Base-by-base conservation (phyloP, 2,797 vertebrate species). In the Cetoscarus ocellatus region DNA sequence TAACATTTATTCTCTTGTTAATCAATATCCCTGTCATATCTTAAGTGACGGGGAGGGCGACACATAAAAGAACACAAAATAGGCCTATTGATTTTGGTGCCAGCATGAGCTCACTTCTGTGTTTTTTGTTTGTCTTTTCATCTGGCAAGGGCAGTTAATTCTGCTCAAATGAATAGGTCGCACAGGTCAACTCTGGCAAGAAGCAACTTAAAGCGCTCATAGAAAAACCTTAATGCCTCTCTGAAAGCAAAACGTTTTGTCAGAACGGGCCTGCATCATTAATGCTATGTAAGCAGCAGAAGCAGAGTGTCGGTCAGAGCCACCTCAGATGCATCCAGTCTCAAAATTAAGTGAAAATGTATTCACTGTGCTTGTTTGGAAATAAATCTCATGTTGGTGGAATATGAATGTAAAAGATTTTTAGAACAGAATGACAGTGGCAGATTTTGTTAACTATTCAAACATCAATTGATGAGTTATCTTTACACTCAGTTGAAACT, bases 61-160 rank as follows among this genome's bases (percentile, higher is more conserved):
- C 80, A 90, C 79, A 89, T 74, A 85, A 90, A 86, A 89, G 81
- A 86, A 85, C 64, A 82, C 80, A 87, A 90, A 92, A 91, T 82
- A 84, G 85, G 81, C 84, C 91, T 90, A 92, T 93, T 93, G 92
- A 93, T 93, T 92, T 91, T 84, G 79, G 82, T 86, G 86, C 90
- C 90, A 89, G 91, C 77, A 11, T 88, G 91, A 90, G 90, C 87
- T 93, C 91, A 91, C 88, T 89, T 90, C 86, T 87, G 82, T 84
- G 89, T 89, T 91, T 90, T 92, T 91, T 90, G 86, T 92, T 92
- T 90, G 88, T 90, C 92, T 93, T 92, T 93, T 93, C 92, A 93
- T 93, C 88, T 93, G 91, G 92, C 91, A 91, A 86, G 87, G 89
- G 81, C 89, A 87, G 90, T 93, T 93, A 92, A 93, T 93, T 93